Evolutionary conservation across 2,113 vertebrate genomes (phyloP), one percentile per base, ranked within the genome.

Genomic region (Phycodurus eques): DNA sequence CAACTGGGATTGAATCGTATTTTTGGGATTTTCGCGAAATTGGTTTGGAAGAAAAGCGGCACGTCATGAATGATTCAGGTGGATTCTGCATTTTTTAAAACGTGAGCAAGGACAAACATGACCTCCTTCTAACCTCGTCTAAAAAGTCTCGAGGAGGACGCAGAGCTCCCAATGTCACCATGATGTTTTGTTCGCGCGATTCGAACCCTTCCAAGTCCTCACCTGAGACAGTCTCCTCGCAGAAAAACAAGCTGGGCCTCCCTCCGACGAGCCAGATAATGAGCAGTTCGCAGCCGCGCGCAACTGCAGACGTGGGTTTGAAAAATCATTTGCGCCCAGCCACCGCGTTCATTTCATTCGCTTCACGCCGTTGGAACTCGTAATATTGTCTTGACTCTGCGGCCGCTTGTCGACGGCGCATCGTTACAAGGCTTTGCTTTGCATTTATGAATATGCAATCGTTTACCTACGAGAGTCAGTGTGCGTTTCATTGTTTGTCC

Each of bases 321-420:
- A 73, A 81, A 85, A 85, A 62, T 67, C 51, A 73, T 88, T 84
- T 80, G 47, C 33, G 78, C 53, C 31, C 66, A 39, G 61, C 71
- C 27, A 54, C 57, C 53, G 63, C 73, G 79, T 88, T 85, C 72
- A 72, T 75, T 77, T 85, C 83, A 88, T 88, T 85, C 71, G 81
- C 81, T 88, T 81, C 68, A n/a, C 71, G 72, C 77, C 71, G 76
- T 86, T 88, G 86, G 27, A 81, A 73, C 78, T 75, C 8, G 73
- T 81, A 85, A 90, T 84, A 80, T 83, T 73, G 78, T 83, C 81
- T 81, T 81, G 78, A 82, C 79, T 82, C 80, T 73, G 77, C 76
- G 67, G 63, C 54, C 57, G 76, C 33, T 47, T 76, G 80, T 82
- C 80, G 80, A 82, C 82, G 80, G 75, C 77, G 76, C 53, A 73